Evolutionary conservation across 2,797 vertebrate genomes (phyloP).

Genomic region (Pyrrhura leucotis): DNA sequence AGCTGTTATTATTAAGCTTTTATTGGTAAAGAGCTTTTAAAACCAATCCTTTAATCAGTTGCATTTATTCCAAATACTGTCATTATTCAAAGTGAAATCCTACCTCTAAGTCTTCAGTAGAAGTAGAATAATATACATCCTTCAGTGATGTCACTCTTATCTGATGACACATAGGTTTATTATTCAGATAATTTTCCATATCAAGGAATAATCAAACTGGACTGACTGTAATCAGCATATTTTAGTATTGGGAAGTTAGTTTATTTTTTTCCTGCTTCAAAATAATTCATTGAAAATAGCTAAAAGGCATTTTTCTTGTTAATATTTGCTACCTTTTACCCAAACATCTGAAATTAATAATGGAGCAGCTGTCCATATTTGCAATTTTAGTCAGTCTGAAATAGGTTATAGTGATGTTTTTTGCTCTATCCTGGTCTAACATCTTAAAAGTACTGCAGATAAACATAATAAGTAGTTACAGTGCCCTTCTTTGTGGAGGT

Average conservation of each 20-base stretch:
- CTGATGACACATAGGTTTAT: background rate
- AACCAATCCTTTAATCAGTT: background rate
- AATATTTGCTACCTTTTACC: background rate
- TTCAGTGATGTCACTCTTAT: background rate
- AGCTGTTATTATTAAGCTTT: background rate
- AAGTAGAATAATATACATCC: background rate
- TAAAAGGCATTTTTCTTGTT: background rate
- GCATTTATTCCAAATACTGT: background rate
- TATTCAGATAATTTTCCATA: background rate
- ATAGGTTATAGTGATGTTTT: background rate
- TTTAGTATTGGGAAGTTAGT: background rate
- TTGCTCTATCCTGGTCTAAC: background rate
- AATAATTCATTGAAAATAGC: background rate
- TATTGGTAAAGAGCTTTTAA: background rate
- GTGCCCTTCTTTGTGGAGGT: background rate
- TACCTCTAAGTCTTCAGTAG: background rate
- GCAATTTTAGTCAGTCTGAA: background rate
- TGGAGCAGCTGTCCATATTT: background rate
- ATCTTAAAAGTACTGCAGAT: background rate
- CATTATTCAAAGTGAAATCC: background rate
- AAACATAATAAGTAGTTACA: background rate
- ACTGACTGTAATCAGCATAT: conserved; percentile 23
- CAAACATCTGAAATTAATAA: background rate
- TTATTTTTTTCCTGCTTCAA: background rate
- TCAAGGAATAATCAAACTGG: background rate